phyloP scores from a whole-genome alignment of 2,797 vertebrate genomes.

The Darevskia nairensis region DNA sequence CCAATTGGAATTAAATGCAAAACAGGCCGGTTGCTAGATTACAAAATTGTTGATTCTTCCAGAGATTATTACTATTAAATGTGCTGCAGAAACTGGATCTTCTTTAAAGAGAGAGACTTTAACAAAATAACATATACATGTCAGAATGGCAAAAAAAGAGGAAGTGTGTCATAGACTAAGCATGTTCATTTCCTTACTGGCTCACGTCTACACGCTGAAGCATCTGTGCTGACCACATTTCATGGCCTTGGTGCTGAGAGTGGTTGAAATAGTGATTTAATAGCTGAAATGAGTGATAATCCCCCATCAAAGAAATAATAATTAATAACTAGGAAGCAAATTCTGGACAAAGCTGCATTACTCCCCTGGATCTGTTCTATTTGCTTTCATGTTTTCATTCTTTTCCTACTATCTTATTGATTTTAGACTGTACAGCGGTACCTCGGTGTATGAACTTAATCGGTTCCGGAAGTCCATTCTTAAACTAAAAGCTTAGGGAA shows the following conservation, averaged over 20 bases:
- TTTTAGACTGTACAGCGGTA: too few relatives aligned
- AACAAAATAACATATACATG: slow-evolving; percentile 79
- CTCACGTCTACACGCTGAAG: slow-evolving; percentile 63
- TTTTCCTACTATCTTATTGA: neutral
- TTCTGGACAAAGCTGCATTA: slow-evolving; percentile 52
- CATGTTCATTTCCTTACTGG: slow-evolving; percentile 82
- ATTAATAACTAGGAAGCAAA: slow-evolving; percentile 60
- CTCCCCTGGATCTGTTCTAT: slow-evolving; percentile 39
- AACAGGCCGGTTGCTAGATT: slow-evolving; percentile 69
- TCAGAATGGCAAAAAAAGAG: slow-evolving; percentile 81
- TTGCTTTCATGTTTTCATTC: slow-evolving; percentile 8
- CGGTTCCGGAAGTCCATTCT: too few relatives aligned
- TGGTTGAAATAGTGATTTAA: slow-evolving; percentile 69
- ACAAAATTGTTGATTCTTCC: slow-evolving; percentile 70
- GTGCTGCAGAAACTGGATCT: slow-evolving; percentile 71
- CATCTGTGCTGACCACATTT: slow-evolving; percentile 71
- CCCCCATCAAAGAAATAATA: slow-evolving; percentile 33
- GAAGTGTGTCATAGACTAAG: slow-evolving; percentile 81
- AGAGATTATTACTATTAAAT: slow-evolving; percentile 68
- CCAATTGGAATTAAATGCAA: slow-evolving; percentile 73
- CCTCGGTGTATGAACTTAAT: too few relatives aligned
- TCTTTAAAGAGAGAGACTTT: slow-evolving; percentile 60
- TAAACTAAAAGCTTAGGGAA: too few relatives aligned
- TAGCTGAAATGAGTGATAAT: slow-evolving; percentile 73
- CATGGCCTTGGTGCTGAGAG: slow-evolving; percentile 72